Percentiles rank a stretch among this genome's conserved stretches.
phyloP scores from a whole-genome alignment of 2,113 vertebrate genomes.

The Colius striatus region DNA sequence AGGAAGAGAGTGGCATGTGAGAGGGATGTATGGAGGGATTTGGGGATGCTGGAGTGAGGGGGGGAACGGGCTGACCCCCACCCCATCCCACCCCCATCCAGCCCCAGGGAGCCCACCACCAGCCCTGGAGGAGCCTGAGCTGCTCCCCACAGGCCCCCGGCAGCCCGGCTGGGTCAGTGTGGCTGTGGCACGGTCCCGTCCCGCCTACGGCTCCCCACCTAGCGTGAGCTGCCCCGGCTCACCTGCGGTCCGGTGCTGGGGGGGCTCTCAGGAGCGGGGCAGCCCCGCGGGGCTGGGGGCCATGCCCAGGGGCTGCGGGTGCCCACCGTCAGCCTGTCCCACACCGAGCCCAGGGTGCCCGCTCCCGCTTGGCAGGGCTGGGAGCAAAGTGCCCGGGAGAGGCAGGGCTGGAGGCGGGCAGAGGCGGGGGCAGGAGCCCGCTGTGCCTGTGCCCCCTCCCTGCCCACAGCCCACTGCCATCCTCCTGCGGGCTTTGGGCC shows the following conservation, averaged over 20 bases:
- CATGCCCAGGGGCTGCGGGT: not conserved
- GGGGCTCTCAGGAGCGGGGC: not conserved
- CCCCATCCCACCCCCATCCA: not conserved
- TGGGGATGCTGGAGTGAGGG: not conserved
- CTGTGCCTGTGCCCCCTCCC: not conserved
- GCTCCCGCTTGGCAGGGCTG: not conserved
- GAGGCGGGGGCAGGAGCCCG: slow-evolving; percentile 16
- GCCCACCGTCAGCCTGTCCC: not conserved
- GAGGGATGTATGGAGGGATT: not conserved
- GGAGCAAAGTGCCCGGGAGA: slow-evolving; percentile 61
- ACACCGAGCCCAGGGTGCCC: not conserved
- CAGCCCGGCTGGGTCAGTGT: not conserved
- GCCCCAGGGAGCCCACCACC: not conserved
- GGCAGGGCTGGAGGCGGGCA: slow-evolving; percentile 55
- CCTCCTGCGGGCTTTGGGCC: not conserved
- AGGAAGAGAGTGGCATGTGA: rapidly evolving
- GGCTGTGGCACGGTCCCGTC: rapidly evolving
- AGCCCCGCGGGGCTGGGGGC: not conserved
- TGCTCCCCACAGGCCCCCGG: not conserved
- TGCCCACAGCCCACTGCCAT: not conserved
- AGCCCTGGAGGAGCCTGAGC: not conserved
- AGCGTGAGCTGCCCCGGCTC: not conserved
- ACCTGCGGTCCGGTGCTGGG: not conserved
- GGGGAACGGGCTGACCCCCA: not conserved
- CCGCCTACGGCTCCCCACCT: too few species aligned